Evolutionary conservation across 2,797 vertebrate species (phyloP).

Genomic region (Dendrocincla tyrannina): DNA sequence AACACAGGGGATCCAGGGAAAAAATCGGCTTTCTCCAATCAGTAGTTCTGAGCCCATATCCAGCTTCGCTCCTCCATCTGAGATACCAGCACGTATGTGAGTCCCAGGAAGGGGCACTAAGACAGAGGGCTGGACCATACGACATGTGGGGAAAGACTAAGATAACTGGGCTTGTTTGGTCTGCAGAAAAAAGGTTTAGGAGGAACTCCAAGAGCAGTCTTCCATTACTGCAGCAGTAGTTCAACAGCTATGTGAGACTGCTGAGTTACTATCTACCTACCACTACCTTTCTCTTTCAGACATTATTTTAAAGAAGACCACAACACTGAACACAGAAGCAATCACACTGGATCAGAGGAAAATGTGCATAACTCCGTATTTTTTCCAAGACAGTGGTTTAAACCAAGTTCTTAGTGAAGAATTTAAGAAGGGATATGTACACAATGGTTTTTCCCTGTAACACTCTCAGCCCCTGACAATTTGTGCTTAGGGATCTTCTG

Average conservation of each 20-base stretch:
- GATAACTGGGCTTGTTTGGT: not conserved
- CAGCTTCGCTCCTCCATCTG: not conserved
- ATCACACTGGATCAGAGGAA: not conserved
- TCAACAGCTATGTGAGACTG: not conserved
- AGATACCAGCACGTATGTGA: fast-evolving
- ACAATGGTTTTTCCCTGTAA: not conserved
- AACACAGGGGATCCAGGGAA: not conserved
- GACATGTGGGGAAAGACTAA: not conserved
- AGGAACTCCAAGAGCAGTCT: not conserved
- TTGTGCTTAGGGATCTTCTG: not conserved
- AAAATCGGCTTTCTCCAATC: not conserved
- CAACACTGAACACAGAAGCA: not conserved
- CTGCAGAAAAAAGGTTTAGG: not conserved
- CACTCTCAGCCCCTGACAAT: not conserved
- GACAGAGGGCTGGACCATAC: not conserved
- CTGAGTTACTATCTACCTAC: not conserved
- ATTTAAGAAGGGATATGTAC: not conserved
- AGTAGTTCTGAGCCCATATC: not conserved
- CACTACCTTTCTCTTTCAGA: not conserved
- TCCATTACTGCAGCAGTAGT: not conserved
- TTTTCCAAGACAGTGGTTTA: not conserved
- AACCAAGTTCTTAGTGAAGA: not conserved
- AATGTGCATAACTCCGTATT: not conserved
- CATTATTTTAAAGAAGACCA: not conserved
- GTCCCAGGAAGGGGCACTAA: not conserved